Evolutionary conservation across 2,113 vertebrate genomes (phyloP).

Genomic region (Dromas ardeola): DNA sequence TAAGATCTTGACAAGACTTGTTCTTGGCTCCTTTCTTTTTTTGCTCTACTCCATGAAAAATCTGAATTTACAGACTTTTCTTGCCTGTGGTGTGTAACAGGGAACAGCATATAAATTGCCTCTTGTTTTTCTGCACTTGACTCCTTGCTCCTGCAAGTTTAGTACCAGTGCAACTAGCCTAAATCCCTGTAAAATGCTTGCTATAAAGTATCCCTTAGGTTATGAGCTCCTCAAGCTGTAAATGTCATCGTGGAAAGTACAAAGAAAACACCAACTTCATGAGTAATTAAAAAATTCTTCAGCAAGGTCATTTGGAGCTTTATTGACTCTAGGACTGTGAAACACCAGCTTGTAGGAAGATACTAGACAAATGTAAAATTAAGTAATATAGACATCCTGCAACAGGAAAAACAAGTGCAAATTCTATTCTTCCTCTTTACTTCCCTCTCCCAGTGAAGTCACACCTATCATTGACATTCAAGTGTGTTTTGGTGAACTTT

Average conservation of each 20-base stretch:
- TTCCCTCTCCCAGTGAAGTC: neutral
- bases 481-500: neutral
- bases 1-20: neutral
- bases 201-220: neutral
- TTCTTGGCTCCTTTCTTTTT: neutral
- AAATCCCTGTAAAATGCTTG: neutral
- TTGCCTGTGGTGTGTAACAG: neutral
- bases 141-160: neutral
- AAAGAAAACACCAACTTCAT: neutral
- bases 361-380: neutral
- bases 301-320: neutral
- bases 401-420: neutral
- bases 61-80: neutral
- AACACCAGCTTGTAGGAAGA: neutral
- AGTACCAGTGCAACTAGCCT: neutral
- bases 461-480: neutral
- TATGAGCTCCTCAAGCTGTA: neutral
- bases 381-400: neutral
- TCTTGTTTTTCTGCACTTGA: neutral
- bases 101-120: neutral
- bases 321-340: neutral
- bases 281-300: neutral
- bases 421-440: neutral
- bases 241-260: neutral
- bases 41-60: neutral